Evolutionary conservation across 2,888 invertebrate species (phyloP).

Genomic region (Parnassius orleans): DNA sequence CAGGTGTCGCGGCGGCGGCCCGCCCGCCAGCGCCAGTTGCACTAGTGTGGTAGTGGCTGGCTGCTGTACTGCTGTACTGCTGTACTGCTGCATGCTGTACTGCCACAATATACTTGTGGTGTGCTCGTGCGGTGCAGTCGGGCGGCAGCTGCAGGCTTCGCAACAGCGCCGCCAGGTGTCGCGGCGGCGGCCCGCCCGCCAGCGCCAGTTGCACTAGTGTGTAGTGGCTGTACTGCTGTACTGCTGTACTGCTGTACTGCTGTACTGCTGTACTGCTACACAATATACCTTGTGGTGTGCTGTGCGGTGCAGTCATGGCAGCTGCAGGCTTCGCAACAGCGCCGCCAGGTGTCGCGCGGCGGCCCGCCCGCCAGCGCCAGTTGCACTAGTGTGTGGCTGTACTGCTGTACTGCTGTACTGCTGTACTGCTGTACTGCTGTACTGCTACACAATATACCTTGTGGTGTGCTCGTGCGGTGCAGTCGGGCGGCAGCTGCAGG

Average conservation of each 20-base stretch:
- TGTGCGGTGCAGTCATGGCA: too few relatives aligned
- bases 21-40: not conserved
- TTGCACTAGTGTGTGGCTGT: not conserved
- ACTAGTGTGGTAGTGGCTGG: not conserved
- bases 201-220: too few relatives aligned
- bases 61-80: too few relatives aligned
- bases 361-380: slow-evolving; percentile 30
- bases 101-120: slow-evolving; percentile 32
- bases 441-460: not conserved
- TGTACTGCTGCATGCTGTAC: too few relatives aligned
- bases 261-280: too few relatives aligned
- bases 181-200: too few relatives aligned
- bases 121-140: slow-evolving; percentile 6
- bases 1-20: too few relatives aligned
- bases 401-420: slow-evolving; percentile 25
- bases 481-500: not conserved
- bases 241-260: too few relatives aligned
- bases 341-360: too few relatives aligned
- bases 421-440: too few relatives aligned
- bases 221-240: too few relatives aligned
- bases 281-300: not conserved
- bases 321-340: too few relatives aligned
- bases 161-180: slow-evolving; percentile 3
- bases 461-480: not conserved
- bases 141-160: slow-evolving; percentile 13